Evolutionary conservation across 2,113 vertebrate species (phyloP), one percentile per base, ranked within the genome.

Genomic region (Ptychochromis oligacanthus): DNA sequence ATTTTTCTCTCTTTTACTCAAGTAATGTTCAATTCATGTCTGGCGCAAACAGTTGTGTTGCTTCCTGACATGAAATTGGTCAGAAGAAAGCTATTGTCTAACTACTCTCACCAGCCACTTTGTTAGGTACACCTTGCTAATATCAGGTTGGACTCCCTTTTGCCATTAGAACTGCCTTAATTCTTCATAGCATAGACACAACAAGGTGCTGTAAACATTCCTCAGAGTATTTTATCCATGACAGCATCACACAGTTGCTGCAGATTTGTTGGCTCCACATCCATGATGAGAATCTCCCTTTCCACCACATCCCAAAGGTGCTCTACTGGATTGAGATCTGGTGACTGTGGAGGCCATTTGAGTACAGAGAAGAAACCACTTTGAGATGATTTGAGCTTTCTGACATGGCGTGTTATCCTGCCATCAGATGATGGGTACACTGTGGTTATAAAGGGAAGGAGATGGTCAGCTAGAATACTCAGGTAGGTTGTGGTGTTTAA

Each of bases 1-100:
- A 72, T 52, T 54, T 34, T 67, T 67, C 36, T 28, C 14, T 81
- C n/a, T 56, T 74, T 62, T 58, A 54, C 36, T 81, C 58, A 54
- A 54, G 62, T 54, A 28, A 43, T 77, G 28, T 18, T 81, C 52
- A 46, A 20, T 65, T 62, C 2, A 28, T 80, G 49, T 59, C 24
- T 38, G 8, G 24, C 56, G 26, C 54, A 18, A 61, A 26, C 46
- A 34, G 24, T 54, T n/a, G 67, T 54, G 46, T n/a, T 49, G 52
- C 67, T 72, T 72, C 18, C 67, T 72, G 52, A 72, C 4, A 54
- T n/a, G 17, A 72, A 31, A 54, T 72, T 72, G 11, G 46, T 72
- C 31, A 54, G 26, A 72, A 52, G 18, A 72, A 52, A 31, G 15
- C 46, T 31, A 52, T 72, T 52, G 65, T 31, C 18, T 52, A 54